Conservation (phyloP, 2,797 vertebrate genomes). For the Crocidura indochinensis region DNA sequence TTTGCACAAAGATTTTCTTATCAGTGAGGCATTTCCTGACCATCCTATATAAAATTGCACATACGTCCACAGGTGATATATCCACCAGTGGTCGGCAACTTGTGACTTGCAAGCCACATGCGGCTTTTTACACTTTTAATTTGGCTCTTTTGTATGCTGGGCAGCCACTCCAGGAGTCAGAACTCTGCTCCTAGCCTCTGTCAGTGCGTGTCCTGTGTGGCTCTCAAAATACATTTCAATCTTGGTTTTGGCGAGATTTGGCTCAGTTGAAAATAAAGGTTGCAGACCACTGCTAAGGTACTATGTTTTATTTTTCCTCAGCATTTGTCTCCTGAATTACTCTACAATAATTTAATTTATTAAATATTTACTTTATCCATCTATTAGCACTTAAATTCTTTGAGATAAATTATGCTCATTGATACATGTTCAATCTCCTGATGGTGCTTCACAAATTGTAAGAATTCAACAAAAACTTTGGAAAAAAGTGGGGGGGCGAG, state of each 20-base stretch:
- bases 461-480: constrained; percentile 29
- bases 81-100: too few relatives aligned
- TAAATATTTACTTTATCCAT: constrained; percentile 8
- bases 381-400: constrained; percentile 8
- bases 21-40: constrained; percentile 3
- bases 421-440: constrained; percentile 24
- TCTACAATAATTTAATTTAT: constrained; percentile 42
- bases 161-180: too few relatives aligned
- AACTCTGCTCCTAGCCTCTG: too few relatives aligned
- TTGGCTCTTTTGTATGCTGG: too few relatives aligned
- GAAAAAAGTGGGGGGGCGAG: too few relatives aligned
- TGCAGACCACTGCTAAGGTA: too few relatives aligned
- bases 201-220: too few relatives aligned
- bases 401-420: constrained; percentile 45
- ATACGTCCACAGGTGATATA: background rate
- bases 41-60: constrained; percentile 48
- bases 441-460: background rate
- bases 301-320: constrained; percentile 32
- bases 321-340: constrained; percentile 43
- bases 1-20: constrained; percentile 27
- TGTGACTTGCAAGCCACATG: too few relatives aligned
- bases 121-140: too few relatives aligned
- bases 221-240: too few relatives aligned
- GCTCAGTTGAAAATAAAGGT: too few relatives aligned
- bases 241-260: too few relatives aligned